Percentiles rank a stretch among this genome's conserved stretches.
Evolutionary conservation across 53 echinoderm and acorn worm species (phyloP).

Genomic region (Henricia sp.): DNA sequence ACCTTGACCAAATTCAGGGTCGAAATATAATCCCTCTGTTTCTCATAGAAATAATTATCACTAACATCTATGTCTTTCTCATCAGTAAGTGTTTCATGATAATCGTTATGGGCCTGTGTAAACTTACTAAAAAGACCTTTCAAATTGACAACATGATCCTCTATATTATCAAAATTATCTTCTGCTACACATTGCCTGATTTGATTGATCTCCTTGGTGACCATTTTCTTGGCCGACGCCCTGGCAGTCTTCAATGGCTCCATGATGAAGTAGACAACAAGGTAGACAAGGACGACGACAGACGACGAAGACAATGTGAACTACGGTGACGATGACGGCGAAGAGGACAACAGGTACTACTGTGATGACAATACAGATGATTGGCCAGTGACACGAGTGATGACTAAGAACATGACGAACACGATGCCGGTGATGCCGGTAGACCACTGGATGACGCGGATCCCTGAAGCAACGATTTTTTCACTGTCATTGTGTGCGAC

Average conservation of each 20-base stretch:
- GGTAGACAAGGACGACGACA: too few relatives aligned
- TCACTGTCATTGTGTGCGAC: too few relatives aligned
- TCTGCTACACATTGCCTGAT: neutral
- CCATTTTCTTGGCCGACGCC: slow-evolving; percentile 33
- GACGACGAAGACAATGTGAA: too few relatives aligned
- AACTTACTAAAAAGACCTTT: neutral
- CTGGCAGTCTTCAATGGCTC: slow-evolving; percentile 15
- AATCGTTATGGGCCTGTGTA: neutral
- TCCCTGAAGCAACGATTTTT: too few relatives aligned
- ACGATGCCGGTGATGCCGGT: too few relatives aligned
- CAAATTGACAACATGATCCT: neutral
- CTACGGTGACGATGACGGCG: too few relatives aligned
- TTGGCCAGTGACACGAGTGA: too few relatives aligned
- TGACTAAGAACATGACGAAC: too few relatives aligned
- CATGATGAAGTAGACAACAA: neutral
- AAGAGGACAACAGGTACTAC: too few relatives aligned
- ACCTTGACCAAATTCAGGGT: neutral
- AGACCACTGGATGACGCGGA: too few relatives aligned
- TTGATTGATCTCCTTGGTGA: slow-evolving; percentile 6
- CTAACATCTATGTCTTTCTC: neutral
- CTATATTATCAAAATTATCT: neutral
- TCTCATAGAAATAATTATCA: slow-evolving; percentile 1
- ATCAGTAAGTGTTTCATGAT: neutral
- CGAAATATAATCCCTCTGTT: slow-evolving; percentile 4
- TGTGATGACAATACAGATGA: too few relatives aligned